Evolutionary conservation across 2,797 vertebrate genomes (phyloP).

Genomic region (Zenarchopterus dispar): DNA sequence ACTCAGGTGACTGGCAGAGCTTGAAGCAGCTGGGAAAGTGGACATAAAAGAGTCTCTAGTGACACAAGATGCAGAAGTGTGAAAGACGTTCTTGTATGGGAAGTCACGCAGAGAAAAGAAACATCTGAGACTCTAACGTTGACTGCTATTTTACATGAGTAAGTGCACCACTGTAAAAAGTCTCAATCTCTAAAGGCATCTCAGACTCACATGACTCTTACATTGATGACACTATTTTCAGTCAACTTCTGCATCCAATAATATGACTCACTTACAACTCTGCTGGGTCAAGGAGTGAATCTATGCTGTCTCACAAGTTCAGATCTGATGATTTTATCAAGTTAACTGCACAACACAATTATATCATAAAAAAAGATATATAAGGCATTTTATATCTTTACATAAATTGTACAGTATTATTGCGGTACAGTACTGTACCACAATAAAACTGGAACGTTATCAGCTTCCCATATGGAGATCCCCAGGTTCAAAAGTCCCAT

Average conservation of each 20-base stretch:
- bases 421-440: not conserved
- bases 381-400: not conserved
- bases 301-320: not conserved
- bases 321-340: not conserved
- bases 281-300: not conserved
- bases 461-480: conserved; percentile 14
- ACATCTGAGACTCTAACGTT: conserved; percentile 3
- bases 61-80: conserved; percentile 49
- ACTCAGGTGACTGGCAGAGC: conserved; percentile 52
- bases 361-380: not conserved
- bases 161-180: no score
- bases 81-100: conserved; percentile 27
- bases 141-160: conserved; percentile 13
- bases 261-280: conserved; percentile 1
- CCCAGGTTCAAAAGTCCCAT: not conserved
- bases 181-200: conserved; percentile 5
- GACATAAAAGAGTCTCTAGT: conserved; percentile 12
- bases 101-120: conserved; percentile 28
- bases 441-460: conserved; percentile 1
- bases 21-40: conserved; percentile 37
- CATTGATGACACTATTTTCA: not conserved
- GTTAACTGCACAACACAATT: not conserved
- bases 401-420: not conserved
- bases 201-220: conserved; percentile 4
- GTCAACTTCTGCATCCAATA: not conserved